Evolutionary conservation across 37 sponge, comb jelly and placozoan species (phyloP), one percentile per base, ranked within the genome.

Genomic region (Beroe forskalii): DNA sequence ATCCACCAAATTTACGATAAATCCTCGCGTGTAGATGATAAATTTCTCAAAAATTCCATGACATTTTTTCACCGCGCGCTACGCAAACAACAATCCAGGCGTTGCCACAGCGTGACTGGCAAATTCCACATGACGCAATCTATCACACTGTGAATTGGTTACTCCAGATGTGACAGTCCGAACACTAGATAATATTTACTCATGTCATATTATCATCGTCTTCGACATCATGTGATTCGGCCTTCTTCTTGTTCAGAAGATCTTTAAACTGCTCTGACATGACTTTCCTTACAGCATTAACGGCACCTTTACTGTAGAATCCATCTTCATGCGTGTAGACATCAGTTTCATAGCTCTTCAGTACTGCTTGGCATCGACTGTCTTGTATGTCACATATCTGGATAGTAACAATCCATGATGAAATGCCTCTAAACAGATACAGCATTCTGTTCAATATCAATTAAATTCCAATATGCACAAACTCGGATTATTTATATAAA

Each of bases 321-420:
- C 86, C 86, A 43, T 80, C 40, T 42, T 80, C 86, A 3, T 44
- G 55, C 0, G 86, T 38, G 27, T 30, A 80, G 3, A 80, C 86
- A n/a, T 41, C 44, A 1, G 86, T 80, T 44, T 80, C 86, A 24
- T 42, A 80, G 27, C 19, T 80, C 40, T 44, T 41, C 28, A 80
- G 31, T 8, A 80, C 86, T 23, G 86, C 86, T 25, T 80, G 86
- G 27, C 86, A 80, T 43, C 86, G 28, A n/a, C 3, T 80, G 86
- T 80, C 86, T 22, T 44, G 44, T 41, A 80, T 80, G 30, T 80
- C 86, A 25, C 86, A 80, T 42, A 80, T 48, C 86, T 80, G 30
- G 44, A 1, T 1, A 72, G 31, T 31, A 72, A 28, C 3, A 28
- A 63, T 63, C 30, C 4, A 63, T 63, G 28, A 63, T 63, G 3